Base-by-base conservation (phyloP, 2,113 vertebrate species). In the Hippocampus abdominalis region DNA sequence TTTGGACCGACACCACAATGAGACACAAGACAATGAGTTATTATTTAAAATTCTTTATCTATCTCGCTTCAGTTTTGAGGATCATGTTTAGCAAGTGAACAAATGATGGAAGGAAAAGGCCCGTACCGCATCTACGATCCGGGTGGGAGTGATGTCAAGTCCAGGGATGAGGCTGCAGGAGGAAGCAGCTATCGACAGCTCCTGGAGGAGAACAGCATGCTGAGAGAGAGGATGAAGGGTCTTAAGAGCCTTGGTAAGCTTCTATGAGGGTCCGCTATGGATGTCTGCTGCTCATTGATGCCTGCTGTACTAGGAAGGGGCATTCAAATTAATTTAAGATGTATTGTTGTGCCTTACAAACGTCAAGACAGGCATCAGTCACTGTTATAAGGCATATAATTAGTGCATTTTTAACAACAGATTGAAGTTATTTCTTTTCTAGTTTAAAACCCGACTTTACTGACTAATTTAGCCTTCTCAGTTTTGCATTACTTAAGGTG, bases 81-180 rank as follows among this genome's bases (percentile, higher is more conserved):
- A 84, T 66, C 74, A 92, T 93, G 91, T 74, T 23, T 84, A 82
- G 84, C 75, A 87, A 90, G 86, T 92, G 72, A 92, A 62, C 78
- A 77, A 51, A 83, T 85, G 67, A 98, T 99, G 97, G 96, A 99
- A 87, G 94, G 96, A 79, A 95, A 94, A 90, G 94, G 94, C 81
- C 96, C 96, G 0, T 96, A 96, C 89, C 95, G 94, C 84, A 99
- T 99, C 89, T 99, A 99, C n/a, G 96, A 99, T 90, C 97, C 96
- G 0, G 95, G 95, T 60, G 92, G 94, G 90, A 90, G 84, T 36
- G 93, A 93, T 3, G 86, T 88, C 10, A 94, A 93, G 67, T 87
- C 93, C 89, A 82, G 89, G 68, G 94, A 91, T 1, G 88, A 93
- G 64, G 77, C 76, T 2, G 81, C 72, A 64, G 90, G 87, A 59